Base-by-base conservation (phyloP, 2,888 invertebrate species). In the Cephonodes hylas region DNA sequence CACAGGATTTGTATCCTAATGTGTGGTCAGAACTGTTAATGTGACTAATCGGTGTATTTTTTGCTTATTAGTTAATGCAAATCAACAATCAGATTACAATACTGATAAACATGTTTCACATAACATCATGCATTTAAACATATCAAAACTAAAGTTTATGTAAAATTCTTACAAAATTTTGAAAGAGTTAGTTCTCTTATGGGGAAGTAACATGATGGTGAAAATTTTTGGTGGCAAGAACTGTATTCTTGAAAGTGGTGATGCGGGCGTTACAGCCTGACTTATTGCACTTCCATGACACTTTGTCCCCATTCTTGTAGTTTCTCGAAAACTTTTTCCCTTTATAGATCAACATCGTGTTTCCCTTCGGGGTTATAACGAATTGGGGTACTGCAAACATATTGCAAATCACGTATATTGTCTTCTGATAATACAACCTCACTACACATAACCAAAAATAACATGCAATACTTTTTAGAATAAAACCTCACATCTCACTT, bases 211-310 rank as follows among this genome's bases (percentile, higher is more conserved):
- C 48, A 25, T 48, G 48, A 27, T 48, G 48, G 10, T 53, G 53
- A 18, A 27, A 53, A 18, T 53, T 53, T 18, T 53, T 53, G 1
- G 27, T 31, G 3, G 31, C 53, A 27, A 53, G 53, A 10, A 53
- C 53, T 4, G 15, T 53, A 13, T 53, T 53, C 31, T 10, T 53
- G 0, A 80, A 27, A 0, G 85, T 86, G 27, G 66, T 72, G 23
- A 86, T 66, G 0, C 84, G 76, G 0, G 84, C 85, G 23, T 70
- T 74, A 65, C 86, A 85, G 0, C 80, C 77, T 0, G 63, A 0
- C 66, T 76, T 84, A 65, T 80, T 84, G 61, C 86, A 86, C 58
- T 76, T 80, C 80, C 85, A 85, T 0, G 85, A 83, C 15, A 83
- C 75, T 46, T 69, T 77, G 2, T 67, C 63, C 2, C 79, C 79